Conservation (phyloP, 2,888 invertebrate species). For the Xiphydria camelus region DNA sequence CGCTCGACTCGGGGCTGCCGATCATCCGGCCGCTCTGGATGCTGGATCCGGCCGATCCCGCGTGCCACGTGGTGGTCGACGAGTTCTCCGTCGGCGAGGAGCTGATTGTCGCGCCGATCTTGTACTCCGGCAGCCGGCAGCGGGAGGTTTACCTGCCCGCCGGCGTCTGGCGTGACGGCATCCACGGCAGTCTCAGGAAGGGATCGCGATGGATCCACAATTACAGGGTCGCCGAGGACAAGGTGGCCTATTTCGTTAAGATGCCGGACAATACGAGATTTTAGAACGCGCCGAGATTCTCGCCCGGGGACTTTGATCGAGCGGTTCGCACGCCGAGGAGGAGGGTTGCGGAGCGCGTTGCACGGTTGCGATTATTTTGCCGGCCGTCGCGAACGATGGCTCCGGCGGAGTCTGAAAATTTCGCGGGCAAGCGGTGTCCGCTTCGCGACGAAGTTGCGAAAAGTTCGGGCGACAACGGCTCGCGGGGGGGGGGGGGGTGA, state of each 20-base stretch:
- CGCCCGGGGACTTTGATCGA: too few species aligned
- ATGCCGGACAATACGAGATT: constrained; percentile 85
- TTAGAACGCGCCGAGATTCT: too few species aligned
- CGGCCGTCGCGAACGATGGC: too few species aligned
- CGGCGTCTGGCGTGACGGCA: constrained; percentile 92
- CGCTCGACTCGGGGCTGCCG: constrained; percentile 80
- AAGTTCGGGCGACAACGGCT: too few species aligned
- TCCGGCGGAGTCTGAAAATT: too few species aligned
- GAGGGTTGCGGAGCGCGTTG: too few species aligned
- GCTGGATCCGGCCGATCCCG: constrained; percentile 77
- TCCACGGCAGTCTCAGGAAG: constrained; percentile 81
- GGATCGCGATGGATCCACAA: constrained; percentile 91
- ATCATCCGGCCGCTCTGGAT: constrained; percentile 90
- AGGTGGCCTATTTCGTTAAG: constrained; percentile 81
- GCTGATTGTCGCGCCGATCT: constrained; percentile 86
- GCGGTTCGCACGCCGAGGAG: too few species aligned
- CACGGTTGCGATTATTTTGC: too few species aligned
- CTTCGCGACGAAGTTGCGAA: too few species aligned
- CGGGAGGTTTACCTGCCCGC: constrained; percentile 87
- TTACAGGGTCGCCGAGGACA: constrained; percentile 77
- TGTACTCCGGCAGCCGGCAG: constrained; percentile 70
- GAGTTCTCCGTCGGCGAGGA: constrained; percentile 91
- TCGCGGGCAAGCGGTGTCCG: too few species aligned
- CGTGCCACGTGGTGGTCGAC: constrained; percentile 76
- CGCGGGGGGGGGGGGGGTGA: too few species aligned